Base-by-base conservation (phyloP, 2,113 vertebrate species). In the Odontophorus gujanensis region DNA sequence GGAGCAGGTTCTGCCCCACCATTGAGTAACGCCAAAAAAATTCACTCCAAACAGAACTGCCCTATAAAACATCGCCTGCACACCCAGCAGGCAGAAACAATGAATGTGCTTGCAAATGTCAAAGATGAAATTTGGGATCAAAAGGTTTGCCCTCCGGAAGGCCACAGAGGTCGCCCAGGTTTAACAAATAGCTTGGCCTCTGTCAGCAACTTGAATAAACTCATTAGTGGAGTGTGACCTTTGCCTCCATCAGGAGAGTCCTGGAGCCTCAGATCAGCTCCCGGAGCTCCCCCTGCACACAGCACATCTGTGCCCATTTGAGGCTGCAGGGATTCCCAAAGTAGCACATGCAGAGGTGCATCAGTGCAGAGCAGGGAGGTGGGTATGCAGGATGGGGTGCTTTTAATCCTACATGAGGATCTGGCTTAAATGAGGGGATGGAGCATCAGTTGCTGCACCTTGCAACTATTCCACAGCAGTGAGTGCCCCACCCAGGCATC, bases 231-330 rank as follows among this genome's bases (percentile, higher is more conserved):
- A 63, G 58, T 36, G 32, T 7, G 24, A 53, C 51, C 81, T 62
- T 55, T 55, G 65, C 57, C 30, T 43, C 72, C 16, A 11, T 15
- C 26, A 24, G 1, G 2, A 53, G 82, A 80, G 20, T 36, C n/a
- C 43, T 2, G 0, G 40, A 16, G 8, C 30, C 30, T 21, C 18
- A 0, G 1, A 43, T 18, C 1, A 48, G 68, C 34, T 83, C 55
- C 75, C 7, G 20, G 69, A 58, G 45, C 19, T 72, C 7, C 3
- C 8, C 11, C 10, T 34, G 40, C 34, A 53, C 24, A 0, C 3
- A 26, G 8, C 0, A 0, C 6, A n/a, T 7, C 62, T 1, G 0
- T 5, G 47, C 1, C n/a, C 34, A 28, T 20, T 15, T 20, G 1
- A 66, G 36, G 28, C 30, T 36, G 11, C 15, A 79, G 21, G 25